Evolutionary conservation across 1,140 invertebrate species (phyloP), one percentile per base, ranked within the genome.

Genomic region (Plectrocnemia conspersa): DNA sequence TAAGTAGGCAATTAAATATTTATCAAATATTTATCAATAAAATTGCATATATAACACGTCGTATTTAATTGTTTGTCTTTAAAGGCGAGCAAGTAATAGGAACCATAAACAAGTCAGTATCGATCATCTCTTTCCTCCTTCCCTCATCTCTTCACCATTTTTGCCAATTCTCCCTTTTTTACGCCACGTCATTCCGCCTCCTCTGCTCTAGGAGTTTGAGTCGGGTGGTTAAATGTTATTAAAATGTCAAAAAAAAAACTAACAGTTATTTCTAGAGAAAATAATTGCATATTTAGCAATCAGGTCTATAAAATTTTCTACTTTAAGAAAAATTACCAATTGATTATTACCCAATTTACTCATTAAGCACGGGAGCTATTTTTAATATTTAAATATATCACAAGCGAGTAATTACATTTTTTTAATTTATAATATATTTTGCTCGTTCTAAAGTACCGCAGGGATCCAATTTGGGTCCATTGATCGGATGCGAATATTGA

Each of bases 81-180:
- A 29, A 35, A 35, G 19, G 9, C 16, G 46, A 50, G 33, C 57
- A 49, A 44, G 46, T 40, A 24, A 45, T 49, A 50, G 46, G 52
- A 36, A 38, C 59, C 58, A 55, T 61, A 61, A 61, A 57, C 59
- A 61, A 61, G 59, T 61, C 59, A 54, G 59, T 61, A 61, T 61
- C 55, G 59, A 61, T 61, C 59, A 61, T 61, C 52, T 52, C 59
- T 47, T 41, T 21, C 45, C 58, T 54, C 52, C 29, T 27, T 27
- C 38, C 49, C 49, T 50, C 40, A 52, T 52, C 29, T 42, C 48
- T 40, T 48, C 56, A 19, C 56, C 35, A 41, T 54, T 54, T 45
- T 46, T 54, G 35, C 21, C 40, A 44, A 46, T 32, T 45, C 40
- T 45, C 29, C 29, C 52, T 46, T 45, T 44, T 36, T 41, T 46